Base-by-base conservation (phyloP, 2,888 invertebrate genomes). In the Drepanosiphum platanoidis region DNA sequence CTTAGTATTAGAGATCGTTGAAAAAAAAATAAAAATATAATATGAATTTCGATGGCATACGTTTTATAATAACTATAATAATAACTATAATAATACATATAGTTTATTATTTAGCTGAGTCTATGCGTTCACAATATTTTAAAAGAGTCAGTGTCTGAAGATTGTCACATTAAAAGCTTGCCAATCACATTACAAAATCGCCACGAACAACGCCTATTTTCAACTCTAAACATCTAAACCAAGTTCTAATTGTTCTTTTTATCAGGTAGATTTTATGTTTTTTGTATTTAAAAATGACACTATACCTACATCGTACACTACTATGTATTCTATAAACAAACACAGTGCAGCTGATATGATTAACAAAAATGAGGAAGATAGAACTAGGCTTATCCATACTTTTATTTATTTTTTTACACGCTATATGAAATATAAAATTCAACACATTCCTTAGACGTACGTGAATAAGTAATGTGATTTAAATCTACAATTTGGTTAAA, bases 161-260 rank as follows among this genome's bases (percentile, higher is more conserved):
- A 77, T 77, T 39, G 61, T 77, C 18, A 36, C n/a, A 58, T 34
- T 36, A 61, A 39, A 27, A 9, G 9, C 27, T n/a, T n/a, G 22
- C 34, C 13, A 18, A 61, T 61, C 27, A 27, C 58, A 36, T 75
- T 77, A 36, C 75, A 58, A 77, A 77, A 39, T 61, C n/a, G 13
- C 22, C 9, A 39, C 18, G 13, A 36, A 27, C 61, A 27, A 61
- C 61, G 8, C 27, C 36, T 77, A 27, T 74, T 46, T 30, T 58
- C 36, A 58, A 58, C 3, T 1, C 34, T 30, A 64, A 8, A 52
- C 18, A 52, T 52, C 18, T 52, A 18, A 5, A 52, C 22, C 18
- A 52, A 52, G 52, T 0, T 52, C 22, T 3, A 52, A 52, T 5
- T 52, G 1, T 46, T 46, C 18, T 46, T 46, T 46, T 46, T 46